Evolutionary conservation across 2,888 invertebrate genomes (phyloP).

Genomic region (Plagodis pulveraria): DNA sequence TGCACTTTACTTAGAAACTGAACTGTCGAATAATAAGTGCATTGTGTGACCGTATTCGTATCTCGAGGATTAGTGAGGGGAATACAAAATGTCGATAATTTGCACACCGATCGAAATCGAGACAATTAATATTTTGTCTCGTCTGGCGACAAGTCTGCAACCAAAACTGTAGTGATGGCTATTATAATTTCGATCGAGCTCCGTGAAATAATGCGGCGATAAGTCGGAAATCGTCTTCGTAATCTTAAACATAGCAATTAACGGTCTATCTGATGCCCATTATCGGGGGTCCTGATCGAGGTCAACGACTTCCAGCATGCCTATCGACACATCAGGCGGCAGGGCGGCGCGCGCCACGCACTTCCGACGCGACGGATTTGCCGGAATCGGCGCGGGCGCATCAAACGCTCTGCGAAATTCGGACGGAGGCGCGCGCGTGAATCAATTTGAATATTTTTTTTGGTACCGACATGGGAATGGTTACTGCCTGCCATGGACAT

Average conservation of each 20-base stretch:
- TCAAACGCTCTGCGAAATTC: slow-evolving; percentile 82
- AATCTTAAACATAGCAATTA: slow-evolving; percentile 66
- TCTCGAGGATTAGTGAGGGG: slow-evolving; percentile 78
- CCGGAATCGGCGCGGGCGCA: slow-evolving; percentile 84
- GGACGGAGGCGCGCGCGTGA: slow-evolving; percentile 81
- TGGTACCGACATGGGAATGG: slow-evolving; percentile 76
- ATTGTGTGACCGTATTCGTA: slow-evolving; percentile 82
- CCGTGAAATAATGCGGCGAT: neutral
- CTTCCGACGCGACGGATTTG: slow-evolving; percentile 85
- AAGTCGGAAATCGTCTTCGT: slow-evolving; percentile 4
- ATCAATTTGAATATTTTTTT: slow-evolving; percentile 83
- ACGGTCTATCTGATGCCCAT: slow-evolving; percentile 62
- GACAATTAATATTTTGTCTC: slow-evolving; percentile 35
- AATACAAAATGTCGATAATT: slow-evolving; percentile 77
- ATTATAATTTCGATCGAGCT: neutral
- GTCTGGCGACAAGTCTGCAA: slow-evolving; percentile 16
- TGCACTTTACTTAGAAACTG: slow-evolving; percentile 82
- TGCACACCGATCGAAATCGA: slow-evolving; percentile 49
- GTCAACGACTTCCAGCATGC: slow-evolving; percentile 75
- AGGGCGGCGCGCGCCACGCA: slow-evolving; percentile 74
- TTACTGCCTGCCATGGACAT: slow-evolving; percentile 52
- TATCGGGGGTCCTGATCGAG: slow-evolving; percentile 76
- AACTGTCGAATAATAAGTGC: slow-evolving; percentile 83
- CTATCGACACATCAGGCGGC: slow-evolving; percentile 77
- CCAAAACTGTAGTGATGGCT: neutral